Conservation (phyloP, 2,113 vertebrate species). For the Origma solitaria region DNA sequence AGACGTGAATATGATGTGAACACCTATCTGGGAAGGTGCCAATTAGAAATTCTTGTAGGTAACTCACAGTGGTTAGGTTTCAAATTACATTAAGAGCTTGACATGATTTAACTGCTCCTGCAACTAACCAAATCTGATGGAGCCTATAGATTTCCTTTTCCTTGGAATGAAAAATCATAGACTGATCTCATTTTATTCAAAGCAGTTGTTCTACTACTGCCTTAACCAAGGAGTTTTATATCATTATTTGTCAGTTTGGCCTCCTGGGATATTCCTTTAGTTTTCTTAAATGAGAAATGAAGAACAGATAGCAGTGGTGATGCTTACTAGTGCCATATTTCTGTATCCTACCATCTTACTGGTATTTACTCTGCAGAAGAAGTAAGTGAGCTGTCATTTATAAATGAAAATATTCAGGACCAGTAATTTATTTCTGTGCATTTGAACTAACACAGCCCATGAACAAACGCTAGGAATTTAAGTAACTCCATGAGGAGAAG, state of each 20-base stretch:
- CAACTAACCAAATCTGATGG: constrained; percentile 4
- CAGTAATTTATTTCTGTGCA: background rate
- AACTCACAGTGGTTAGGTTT: background rate
- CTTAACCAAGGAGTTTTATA: constrained; percentile 16
- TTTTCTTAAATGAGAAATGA: background rate
- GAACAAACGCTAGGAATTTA: background rate
- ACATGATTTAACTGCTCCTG: background rate
- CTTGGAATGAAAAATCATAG: constrained; percentile 3
- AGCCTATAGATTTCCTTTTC: background rate
- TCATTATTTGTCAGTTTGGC: background rate
- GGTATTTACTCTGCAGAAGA: background rate
- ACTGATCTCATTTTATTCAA: constrained; percentile 21
- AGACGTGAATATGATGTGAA: background rate
- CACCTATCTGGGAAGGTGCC: background rate
- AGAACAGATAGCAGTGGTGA: background rate
- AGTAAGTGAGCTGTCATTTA: background rate
- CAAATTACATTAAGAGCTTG: background rate
- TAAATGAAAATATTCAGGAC: background rate
- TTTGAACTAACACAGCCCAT: background rate
- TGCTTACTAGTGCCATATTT: background rate
- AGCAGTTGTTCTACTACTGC: background rate
- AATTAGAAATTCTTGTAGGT: background rate
- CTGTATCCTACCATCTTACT: background rate
- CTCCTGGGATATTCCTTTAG: background rate
- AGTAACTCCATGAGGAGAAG: background rate